These are phyloP conservation scores for Mythimna vitellina DNA, from an alignment of 2,888 invertebrate species.

Conservation along the genomic window DNA sequence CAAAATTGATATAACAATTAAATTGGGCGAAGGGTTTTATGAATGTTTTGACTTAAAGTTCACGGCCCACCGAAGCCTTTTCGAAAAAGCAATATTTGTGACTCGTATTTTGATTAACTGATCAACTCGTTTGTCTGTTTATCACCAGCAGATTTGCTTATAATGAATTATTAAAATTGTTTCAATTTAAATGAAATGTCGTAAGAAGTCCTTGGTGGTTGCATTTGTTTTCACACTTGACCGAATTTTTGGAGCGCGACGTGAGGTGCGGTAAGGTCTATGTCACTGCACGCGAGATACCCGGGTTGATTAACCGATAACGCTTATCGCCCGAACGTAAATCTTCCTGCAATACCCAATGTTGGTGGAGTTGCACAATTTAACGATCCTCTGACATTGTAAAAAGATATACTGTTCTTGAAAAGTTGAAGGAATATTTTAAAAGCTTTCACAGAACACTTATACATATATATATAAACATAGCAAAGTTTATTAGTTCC, in stretches of 20 bases:
- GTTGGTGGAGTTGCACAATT: slow-evolving; percentile 67
- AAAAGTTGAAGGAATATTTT: not conserved
- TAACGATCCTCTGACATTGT: slow-evolving; percentile 44
- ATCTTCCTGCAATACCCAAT: slow-evolving; percentile 74
- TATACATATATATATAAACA: slow-evolving; percentile 26
- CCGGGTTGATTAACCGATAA: slow-evolving; percentile 85
- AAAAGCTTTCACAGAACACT: slow-evolving; percentile 19
- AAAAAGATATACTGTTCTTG: slow-evolving; percentile 37
- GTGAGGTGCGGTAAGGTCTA: slow-evolving; percentile 75
- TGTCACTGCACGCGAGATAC: slow-evolving; percentile 77
- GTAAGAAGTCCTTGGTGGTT: slow-evolving; percentile 24
- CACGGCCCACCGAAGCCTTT: slow-evolving; percentile 29
- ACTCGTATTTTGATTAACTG: slow-evolving; percentile 9
- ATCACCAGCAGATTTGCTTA: not conserved
- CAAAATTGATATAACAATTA: slow-evolving; percentile 45
- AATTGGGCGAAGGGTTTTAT: slow-evolving; percentile 30
- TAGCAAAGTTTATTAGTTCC: slow-evolving; percentile 33
- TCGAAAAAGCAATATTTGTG: slow-evolving; percentile 21
- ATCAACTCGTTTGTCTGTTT: slow-evolving; percentile 6
- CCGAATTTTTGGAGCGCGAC: slow-evolving; percentile 52
- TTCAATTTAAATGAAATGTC: slow-evolving; percentile 12
- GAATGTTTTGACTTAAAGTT: slow-evolving; percentile 45
- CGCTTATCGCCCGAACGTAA: slow-evolving; percentile 73
- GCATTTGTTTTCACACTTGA: slow-evolving; percentile 55
- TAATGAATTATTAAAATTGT: not conserved